These are phyloP conservation scores for Temnopleurus reevesii DNA, from an alignment of 53 echinoderm and acorn worm species.

Conservation along the genomic window DNA sequence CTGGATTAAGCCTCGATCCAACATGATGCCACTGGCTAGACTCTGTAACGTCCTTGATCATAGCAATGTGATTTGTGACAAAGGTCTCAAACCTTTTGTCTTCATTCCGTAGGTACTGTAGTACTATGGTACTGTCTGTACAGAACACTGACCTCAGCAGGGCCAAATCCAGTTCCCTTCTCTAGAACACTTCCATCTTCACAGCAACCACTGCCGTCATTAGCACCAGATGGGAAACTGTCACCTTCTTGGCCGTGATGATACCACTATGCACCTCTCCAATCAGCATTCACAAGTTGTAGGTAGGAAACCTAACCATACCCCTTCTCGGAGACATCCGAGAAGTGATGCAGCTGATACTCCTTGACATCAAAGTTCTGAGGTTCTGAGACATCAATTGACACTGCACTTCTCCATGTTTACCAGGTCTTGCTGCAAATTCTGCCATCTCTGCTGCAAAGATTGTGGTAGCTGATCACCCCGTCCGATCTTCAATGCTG, in stretches of 20 bases:
- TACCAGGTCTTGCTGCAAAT: slow-evolving; percentile 38
- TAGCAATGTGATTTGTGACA: slow-evolving; percentile 52
- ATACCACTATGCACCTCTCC: slow-evolving; percentile 12
- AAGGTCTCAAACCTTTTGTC: slow-evolving; percentile 44
- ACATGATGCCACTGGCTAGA: slow-evolving; percentile 52
- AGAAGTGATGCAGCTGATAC: slow-evolving; percentile 41
- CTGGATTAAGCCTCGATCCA: slow-evolving; percentile 60
- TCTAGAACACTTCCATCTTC: slow-evolving; percentile 43
- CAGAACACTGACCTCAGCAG: slow-evolving; percentile 51
- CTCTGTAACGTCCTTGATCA: slow-evolving; percentile 39
- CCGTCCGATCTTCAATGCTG: slow-evolving; percentile 65
- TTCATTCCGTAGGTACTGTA: slow-evolving; percentile 42
- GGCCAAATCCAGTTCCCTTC: slow-evolving; percentile 45
- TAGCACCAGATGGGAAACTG: slow-evolving; percentile 58
- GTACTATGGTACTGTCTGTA: slow-evolving; percentile 64
- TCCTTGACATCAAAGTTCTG: no score
- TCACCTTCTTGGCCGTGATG: slow-evolving; percentile 50
- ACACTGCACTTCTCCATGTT: slow-evolving; percentile 6
- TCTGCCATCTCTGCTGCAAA: slow-evolving; percentile 57
- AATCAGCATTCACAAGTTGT: neutral
- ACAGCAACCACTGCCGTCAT: slow-evolving; percentile 56
- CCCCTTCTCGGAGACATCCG: slow-evolving; percentile 66
- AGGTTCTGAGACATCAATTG: slow-evolving; percentile 44
- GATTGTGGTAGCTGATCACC: slow-evolving; percentile 63
- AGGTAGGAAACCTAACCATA: slow-evolving; percentile 52